Base-by-base conservation (phyloP, 1,140 invertebrate genomes). In the Pseudomyrmex pallidus region DNA sequence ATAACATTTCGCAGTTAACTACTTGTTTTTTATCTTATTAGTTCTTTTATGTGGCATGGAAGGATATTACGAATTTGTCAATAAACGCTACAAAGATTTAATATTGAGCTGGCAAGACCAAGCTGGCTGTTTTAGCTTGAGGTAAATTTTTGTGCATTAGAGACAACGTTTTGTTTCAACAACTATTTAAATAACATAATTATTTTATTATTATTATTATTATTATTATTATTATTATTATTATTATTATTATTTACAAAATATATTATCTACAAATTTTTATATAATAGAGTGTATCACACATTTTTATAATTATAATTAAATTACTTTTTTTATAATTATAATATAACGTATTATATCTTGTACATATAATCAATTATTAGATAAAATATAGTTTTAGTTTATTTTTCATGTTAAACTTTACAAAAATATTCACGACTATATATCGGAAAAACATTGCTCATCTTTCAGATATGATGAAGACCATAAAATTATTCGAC, bases 21-120 rank as follows among this genome's bases (percentile, higher is more conserved):
- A 13, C 70, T 57, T 62, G 22, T 57, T n/a, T 57, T 57, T 7
- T 66, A 70, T n/a, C 2, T 25, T 89, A 83, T n/a, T 64, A 93
- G 93, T 93, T 56, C 63, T 91, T 22, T 72, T 94, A 13, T 94
- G 94, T 66, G 94, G 94, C 0, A 92, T 94, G 89, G 92, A 92
- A 76, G 93, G 93, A 15, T 94, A 89, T 52, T 52, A 89, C 1
- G 92, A 94, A 67, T 92, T 94, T 56, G 77, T 88, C 0, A 83
- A 85, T 67, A 17, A 83, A n/a, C 88, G 89, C 63, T 93, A 92
- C 44, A 74, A 89, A 22, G 82, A 89, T 54, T 57, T 90, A 17
- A 85, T 94, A n/a, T 35, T 91, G 4, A 82, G 74, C 12, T 93
- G 91, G 91, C 85, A 88, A 70, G 89, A 90, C 59, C 72, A 5